phyloP scores from a whole-genome alignment of 2,797 vertebrate species.

The Synanceia verrucosa region DNA sequence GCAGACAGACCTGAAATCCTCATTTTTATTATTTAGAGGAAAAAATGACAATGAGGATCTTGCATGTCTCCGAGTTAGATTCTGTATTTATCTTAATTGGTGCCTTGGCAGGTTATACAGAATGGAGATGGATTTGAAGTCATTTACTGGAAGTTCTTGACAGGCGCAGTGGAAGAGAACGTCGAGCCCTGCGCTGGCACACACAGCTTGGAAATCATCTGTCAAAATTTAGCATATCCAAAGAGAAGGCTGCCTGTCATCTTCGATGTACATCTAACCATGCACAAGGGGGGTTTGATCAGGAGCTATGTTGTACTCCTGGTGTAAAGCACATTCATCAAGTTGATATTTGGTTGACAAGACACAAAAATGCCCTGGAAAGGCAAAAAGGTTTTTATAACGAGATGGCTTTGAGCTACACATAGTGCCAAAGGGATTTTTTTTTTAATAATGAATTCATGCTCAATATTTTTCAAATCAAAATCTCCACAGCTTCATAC shows the following conservation, averaged over 20 bases:
- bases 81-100: conserved; percentile 83
- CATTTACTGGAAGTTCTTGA: conserved; percentile 82
- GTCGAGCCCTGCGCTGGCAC: conserved; percentile 72
- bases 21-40: conserved; percentile 62
- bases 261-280: conserved; percentile 83
- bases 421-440: conserved; percentile 14
- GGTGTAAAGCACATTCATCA: conserved; percentile 73
- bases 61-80: conserved; percentile 68
- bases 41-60: conserved; percentile 65
- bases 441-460: conserved; percentile 40
- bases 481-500: conserved; percentile 24
- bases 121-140: conserved; percentile 85
- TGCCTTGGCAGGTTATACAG: conserved; percentile 69
- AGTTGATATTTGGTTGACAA: conserved; percentile 66
- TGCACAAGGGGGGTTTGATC: conserved; percentile 84
- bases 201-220: conserved; percentile 83
- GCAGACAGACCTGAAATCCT: conserved; percentile 37
- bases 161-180: conserved; percentile 78
- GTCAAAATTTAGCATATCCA: conserved; percentile 88
- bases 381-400: conserved; percentile 46
- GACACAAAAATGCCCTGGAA: conserved; percentile 33
- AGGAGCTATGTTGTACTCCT: conserved; percentile 56
- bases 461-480: conserved; percentile 28
- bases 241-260: conserved; percentile 86
- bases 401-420: conserved; percentile 47